These are phyloP conservation scores for Synanthedon andrenaeformis DNA, from an alignment of 2,888 invertebrate genomes.

Conservation along the genomic window DNA sequence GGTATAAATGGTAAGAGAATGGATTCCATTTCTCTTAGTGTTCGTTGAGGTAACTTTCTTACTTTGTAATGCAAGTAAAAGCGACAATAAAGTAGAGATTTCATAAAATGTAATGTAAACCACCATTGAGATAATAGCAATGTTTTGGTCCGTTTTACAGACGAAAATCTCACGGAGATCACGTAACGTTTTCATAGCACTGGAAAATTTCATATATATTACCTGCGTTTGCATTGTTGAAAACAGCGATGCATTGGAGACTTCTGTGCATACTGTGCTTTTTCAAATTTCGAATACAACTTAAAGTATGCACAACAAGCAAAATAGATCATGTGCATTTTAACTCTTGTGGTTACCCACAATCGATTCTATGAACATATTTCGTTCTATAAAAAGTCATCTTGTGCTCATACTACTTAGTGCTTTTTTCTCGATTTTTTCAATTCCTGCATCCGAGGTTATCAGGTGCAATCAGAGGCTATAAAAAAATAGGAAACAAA, in stretches of 20 bases:
- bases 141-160: constrained; percentile 29
- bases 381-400: too few relatives aligned
- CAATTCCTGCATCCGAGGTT: too few relatives aligned
- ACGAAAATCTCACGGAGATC: constrained; percentile 33
- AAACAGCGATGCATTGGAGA: constrained; percentile 21
- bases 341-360: too few relatives aligned
- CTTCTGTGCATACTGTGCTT: constrained; percentile 1
- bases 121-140: constrained; percentile 26
- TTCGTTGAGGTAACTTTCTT: neutral
- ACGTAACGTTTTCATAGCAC: constrained; percentile 54
- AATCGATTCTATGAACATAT: too few relatives aligned
- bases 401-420: too few relatives aligned
- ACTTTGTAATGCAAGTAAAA: neutral
- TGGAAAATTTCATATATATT: constrained; percentile 49
- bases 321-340: too few relatives aligned
- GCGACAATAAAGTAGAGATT: neutral
- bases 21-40: too few relatives aligned
- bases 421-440: too few relatives aligned
- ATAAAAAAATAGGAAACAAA: too few relatives aligned
- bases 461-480: too few relatives aligned
- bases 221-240: constrained; percentile 33
- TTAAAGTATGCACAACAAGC: too few relatives aligned
- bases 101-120: constrained; percentile 5
- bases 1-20: too few relatives aligned
- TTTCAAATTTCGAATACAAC: constrained; percentile 3